Evolutionary conservation across 2,797 vertebrate species (phyloP).

Genomic region (Melopsittacus undulatus): DNA sequence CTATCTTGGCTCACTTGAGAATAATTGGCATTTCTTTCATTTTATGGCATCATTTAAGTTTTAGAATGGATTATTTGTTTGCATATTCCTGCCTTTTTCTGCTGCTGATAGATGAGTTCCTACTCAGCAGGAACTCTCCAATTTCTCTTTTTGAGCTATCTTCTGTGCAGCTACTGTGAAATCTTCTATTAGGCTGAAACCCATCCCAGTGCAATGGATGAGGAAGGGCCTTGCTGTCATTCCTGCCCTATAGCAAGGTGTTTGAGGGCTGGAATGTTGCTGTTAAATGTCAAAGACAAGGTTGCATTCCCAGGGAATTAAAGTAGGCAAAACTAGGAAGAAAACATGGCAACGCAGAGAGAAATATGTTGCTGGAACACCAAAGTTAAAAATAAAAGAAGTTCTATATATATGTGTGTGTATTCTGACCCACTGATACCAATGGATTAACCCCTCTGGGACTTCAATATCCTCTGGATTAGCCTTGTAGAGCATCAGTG

Average conservation of each 20-base stretch:
- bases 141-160: slow-evolving; percentile 54
- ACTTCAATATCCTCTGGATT: slow-evolving; percentile 13
- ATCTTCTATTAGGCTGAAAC: slow-evolving; percentile 23
- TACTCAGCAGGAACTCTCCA: slow-evolving; percentile 37
- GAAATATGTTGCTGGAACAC: not conserved
- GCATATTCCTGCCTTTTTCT: slow-evolving; percentile 59
- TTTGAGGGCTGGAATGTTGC: not conserved
- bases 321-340: not conserved
- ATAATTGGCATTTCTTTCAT: slow-evolving; percentile 69
- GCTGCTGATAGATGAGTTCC: slow-evolving; percentile 48
- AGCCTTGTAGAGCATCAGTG: not conserved
- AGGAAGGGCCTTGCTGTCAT: not conserved
- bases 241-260: not conserved
- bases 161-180: slow-evolving; percentile 22
- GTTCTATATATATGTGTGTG: not conserved
- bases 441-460: slow-evolving; percentile 38
- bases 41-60: slow-evolving; percentile 66
- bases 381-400: not conserved
- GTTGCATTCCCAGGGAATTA: not conserved
- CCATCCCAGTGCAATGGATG: not conserved
- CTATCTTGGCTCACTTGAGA: slow-evolving; percentile 62
- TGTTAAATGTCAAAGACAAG: slow-evolving; percentile 6
- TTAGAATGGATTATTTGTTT: slow-evolving; percentile 66
- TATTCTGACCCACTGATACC: not conserved
- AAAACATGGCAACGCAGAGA: fast-evolving